Base-by-base conservation (phyloP, 2,888 invertebrate genomes). In the Cosmopolites sordidus region DNA sequence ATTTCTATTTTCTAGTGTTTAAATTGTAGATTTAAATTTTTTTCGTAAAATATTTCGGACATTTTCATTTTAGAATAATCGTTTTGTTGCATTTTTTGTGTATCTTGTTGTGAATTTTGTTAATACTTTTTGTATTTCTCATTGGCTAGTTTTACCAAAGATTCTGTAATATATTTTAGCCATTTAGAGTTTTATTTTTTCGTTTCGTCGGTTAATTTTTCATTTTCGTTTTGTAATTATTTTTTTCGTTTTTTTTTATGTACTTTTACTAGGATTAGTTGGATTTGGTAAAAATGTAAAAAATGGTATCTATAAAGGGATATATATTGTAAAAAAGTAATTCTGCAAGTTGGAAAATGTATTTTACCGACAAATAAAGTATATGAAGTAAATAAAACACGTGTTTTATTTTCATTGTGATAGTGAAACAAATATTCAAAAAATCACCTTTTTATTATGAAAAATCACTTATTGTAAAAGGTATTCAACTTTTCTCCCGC, bases 61-160 rank as follows among this genome's bases (percentile, higher is more conserved):
- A n/a, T n/a, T n/a, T n/a, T 22, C 22, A 12, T 33, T 33, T 33
- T 27, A 27, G 27, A 27, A 6, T 27, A 5, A 6, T 6, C n/a
- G 16, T 51, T 56, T 52, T 52, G 52, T 53, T 51, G 55, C 51
- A 40, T 39, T 51, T 48, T 48, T 2, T 52, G 22, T 18, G 18
- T 33, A 33, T 55, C 15, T 47, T 58, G 46, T 57, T 54, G 54
- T 54, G 40, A 46, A 41, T 50, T 49, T 48, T 49, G 54, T 54
- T 54, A 47, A 58, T 58, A 39, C 39, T 56, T 51, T 56, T 51
- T 48, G 43, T 46, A 48, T 43, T 56, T 48, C 27, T 48, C 53
- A 54, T 53, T 54, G 54, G 74, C 74, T 75, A 73, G 74, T 72
- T 68, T 71, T 71, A 74, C 74, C 74, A 75, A 75, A 75, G 74